Conservation (phyloP, 2,888 invertebrate genomes). For the Lissonota sp. region DNA sequence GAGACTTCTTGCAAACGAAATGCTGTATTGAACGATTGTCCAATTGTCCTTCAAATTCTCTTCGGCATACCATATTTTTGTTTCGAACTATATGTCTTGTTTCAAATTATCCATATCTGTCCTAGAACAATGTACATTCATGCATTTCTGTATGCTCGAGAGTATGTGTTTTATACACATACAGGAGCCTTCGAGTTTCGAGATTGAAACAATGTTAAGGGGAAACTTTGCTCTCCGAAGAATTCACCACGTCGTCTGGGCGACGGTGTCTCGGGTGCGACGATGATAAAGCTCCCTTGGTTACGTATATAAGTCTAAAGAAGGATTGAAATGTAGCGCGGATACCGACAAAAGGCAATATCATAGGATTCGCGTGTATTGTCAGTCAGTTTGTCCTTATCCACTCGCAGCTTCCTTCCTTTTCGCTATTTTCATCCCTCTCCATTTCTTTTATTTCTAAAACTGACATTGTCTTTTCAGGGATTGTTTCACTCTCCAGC, state of each 20-base stretch:
- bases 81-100: too few species aligned
- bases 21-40: too few species aligned
- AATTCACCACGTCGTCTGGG: slow-evolving; percentile 8
- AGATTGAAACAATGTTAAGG: background rate
- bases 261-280: slow-evolving; percentile 35
- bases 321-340: slow-evolving; percentile 70
- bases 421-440: slow-evolving; percentile 12
- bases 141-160: background rate
- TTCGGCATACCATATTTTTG: too few species aligned
- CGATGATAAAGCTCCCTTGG: slow-evolving; percentile 64
- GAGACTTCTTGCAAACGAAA: too few species aligned
- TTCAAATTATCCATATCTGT: too few species aligned
- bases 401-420: slow-evolving; percentile 8
- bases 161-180: background rate
- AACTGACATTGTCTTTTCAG: slow-evolving; percentile 28
- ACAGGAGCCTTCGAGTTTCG: too few species aligned
- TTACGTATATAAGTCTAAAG: slow-evolving; percentile 65
- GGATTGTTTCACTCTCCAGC: background rate
- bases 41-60: too few species aligned
- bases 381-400: slow-evolving; percentile 28
- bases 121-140: too few species aligned
- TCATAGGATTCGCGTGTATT: slow-evolving; percentile 45
- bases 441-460: slow-evolving; percentile 28
- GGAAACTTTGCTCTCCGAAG: background rate
- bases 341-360: slow-evolving; percentile 58